A percentile compares a stretch with the other conserved stretches of the same genome.
Conservation (phyloP, 2,797 vertebrate species). For the Acrossocheilus fasciatus region DNA sequence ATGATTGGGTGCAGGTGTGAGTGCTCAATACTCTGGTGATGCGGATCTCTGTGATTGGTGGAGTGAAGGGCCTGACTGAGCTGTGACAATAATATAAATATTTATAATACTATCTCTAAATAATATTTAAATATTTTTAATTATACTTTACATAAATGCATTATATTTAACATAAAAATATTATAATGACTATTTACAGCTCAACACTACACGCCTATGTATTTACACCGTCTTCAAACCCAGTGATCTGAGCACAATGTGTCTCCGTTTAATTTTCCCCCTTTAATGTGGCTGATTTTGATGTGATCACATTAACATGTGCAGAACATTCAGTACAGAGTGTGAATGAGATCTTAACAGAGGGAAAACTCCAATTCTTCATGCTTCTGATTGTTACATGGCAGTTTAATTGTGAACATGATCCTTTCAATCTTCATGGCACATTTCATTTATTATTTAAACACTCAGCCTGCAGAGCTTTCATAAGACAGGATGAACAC, state of each 20-base stretch:
- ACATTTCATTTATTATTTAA: conserved; percentile 29
- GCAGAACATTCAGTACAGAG: neutral
- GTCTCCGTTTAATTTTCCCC: neutral
- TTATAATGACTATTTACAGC: neutral
- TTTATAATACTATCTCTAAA: too few species aligned
- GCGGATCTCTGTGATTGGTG: too few species aligned
- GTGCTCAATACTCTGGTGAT: too few species aligned
- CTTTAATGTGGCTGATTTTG: neutral
- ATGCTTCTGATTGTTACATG: conserved; percentile 14
- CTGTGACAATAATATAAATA: too few species aligned
- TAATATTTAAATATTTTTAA: neutral
- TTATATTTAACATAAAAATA: neutral
- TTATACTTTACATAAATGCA: neutral
- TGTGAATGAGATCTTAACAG: conserved; percentile 1
- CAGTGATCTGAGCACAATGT: neutral
- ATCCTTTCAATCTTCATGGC: conserved; percentile 15
- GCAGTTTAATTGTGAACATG: conserved; percentile 33
- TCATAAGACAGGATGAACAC: conserved; percentile 32
- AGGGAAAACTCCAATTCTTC: conserved; percentile 20
- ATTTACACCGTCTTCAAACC: neutral
- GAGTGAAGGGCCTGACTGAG: too few species aligned
- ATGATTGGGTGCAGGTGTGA: too few species aligned
- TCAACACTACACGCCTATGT: neutral
- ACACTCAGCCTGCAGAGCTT: conserved; percentile 23
- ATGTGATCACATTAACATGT: neutral